Base-by-base conservation (phyloP, 2,888 invertebrate genomes). In the Odontocolon sp. region DNA sequence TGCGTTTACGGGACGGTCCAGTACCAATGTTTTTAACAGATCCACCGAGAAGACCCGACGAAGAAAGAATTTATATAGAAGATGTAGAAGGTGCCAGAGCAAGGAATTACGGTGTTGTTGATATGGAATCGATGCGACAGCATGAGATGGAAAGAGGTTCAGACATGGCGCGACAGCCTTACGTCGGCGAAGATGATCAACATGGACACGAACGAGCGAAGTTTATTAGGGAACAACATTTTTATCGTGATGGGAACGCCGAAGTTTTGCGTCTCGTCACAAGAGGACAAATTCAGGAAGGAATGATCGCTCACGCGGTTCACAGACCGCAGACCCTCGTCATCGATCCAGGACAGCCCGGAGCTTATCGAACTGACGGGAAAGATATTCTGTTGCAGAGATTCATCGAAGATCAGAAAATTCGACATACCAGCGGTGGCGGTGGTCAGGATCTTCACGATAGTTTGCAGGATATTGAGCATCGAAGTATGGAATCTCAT, bases 321-420 rank as follows among this genome's bases (percentile, higher is more conserved):
- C 74, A 90, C 11, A 91, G 92, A 78, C 91, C 93, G 80, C 92
- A 92, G 28, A 91, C 92, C 1, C 92, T 94, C 6, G 87, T 93
- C 73, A 91, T 92, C 78, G 85, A 86, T 47, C 92, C 93, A 38
- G 93, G 93, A 2, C 94, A 94, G 78, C 92, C 93, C 45, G 92
- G 94, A 50, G 93, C 94, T 84, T 89, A 91, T 68, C 93, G 94
- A 9, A 94, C 95, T 81, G 95, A 94, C 82, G 97, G 96, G 0
- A 97, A 97, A 91, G 95, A 96, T 86, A 94, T 96, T 79, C 91
- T 97, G 1, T 94, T 97, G 93, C 93, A 95, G 82, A 91, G 96
- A 64, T 97, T 96, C 87, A 97, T 97, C 79, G 95, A 96, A 86
- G 96, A 97, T 88, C 96, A 92, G 40, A 89, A 87, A 31, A 81